phyloP scores from a whole-genome alignment of 1,140 invertebrate species.

The Agrypnia vestita region DNA sequence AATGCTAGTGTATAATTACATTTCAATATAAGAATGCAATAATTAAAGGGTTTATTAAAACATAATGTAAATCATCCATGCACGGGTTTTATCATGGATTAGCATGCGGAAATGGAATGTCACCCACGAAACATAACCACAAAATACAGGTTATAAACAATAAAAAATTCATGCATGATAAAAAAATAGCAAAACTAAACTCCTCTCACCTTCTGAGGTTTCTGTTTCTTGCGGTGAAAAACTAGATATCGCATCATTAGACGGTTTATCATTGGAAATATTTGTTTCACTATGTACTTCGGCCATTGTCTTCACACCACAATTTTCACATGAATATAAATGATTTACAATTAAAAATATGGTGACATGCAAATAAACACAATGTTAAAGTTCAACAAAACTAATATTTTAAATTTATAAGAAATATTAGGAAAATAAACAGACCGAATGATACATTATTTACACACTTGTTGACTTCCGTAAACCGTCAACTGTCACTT shows the following conservation, averaged over 20 bases:
- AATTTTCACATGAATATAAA: not conserved
- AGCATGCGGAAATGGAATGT: slow-evolving; percentile 34
- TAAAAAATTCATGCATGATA: not conserved
- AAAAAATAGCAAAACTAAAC: slow-evolving; percentile 4
- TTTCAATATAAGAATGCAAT: too few relatives aligned
- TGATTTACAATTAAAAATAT: not conserved
- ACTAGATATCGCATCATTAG: slow-evolving; percentile 16
- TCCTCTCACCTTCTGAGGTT: slow-evolving; percentile 19
- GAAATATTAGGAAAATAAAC: slow-evolving; percentile 14
- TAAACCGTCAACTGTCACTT: slow-evolving; percentile 43
- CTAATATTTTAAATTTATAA: not conserved
- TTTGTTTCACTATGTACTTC: slow-evolving; percentile 41
- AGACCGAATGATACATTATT: slow-evolving; percentile 31
- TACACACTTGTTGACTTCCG: slow-evolving; percentile 47
- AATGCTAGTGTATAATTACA: too few relatives aligned
- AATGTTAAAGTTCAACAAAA: slow-evolving; percentile 3
- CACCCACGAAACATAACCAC: slow-evolving; percentile 37
- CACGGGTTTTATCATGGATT: slow-evolving; percentile 12
- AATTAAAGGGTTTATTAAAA: too few relatives aligned
- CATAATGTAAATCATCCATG: not conserved
- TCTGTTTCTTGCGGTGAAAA: slow-evolving; percentile 13
- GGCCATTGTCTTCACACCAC: slow-evolving; percentile 33
- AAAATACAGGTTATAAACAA: slow-evolving; percentile 22
- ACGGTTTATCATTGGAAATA: not conserved
- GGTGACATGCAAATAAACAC: slow-evolving; percentile 6